Evolutionary conservation across 2,797 vertebrate species (phyloP), one percentile per base, ranked within the genome.

Genomic region (Gobio occitaniae): DNA sequence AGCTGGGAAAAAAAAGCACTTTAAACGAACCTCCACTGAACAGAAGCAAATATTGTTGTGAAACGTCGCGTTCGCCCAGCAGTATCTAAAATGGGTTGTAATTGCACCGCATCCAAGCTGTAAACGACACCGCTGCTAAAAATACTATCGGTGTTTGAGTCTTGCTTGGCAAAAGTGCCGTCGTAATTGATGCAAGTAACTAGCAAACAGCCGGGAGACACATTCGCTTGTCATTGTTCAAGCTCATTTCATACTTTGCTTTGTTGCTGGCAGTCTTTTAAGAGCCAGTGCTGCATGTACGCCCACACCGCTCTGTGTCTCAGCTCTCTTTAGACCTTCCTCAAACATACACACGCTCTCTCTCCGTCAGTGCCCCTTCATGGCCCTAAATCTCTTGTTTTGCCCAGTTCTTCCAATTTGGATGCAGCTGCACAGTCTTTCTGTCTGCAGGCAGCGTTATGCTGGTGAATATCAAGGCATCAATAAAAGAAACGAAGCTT

Each of bases 241-340:
- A 84, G 87, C 72, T 84, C 68, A 87, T 89, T 86, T 80, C 84
- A 86, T 82, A 77, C 65, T 85, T 83, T 77, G 56, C 77, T 90
- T 88, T 89, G 87, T 86, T 85, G 74, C 78, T 85, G 87, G 88
- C 81, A 89, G 89, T 84, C 88, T 89, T 89, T 88, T 86, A 87
- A 88, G 87, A 82, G 71, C 70, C 78, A 59, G 80, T 70, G 78
- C 84, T 82, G 90, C 78, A 71, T 83, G 85, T 77, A 86, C 89
- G 80, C 90, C 85, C 87, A 91, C 89, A 89, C 87, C 36, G 36
- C 69, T 84, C 82, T 61, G n/a, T 78, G 72, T 84, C 79, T 84
- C 78, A 38, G 65, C 65, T 85, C 87, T 76, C 79, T 74, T 50
- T 82, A 81, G 70, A 72, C 70, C 79, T 69, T 66, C 81, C 71